Conservation (phyloP, 2,113 vertebrate species). For the Fregata magnificens region DNA sequence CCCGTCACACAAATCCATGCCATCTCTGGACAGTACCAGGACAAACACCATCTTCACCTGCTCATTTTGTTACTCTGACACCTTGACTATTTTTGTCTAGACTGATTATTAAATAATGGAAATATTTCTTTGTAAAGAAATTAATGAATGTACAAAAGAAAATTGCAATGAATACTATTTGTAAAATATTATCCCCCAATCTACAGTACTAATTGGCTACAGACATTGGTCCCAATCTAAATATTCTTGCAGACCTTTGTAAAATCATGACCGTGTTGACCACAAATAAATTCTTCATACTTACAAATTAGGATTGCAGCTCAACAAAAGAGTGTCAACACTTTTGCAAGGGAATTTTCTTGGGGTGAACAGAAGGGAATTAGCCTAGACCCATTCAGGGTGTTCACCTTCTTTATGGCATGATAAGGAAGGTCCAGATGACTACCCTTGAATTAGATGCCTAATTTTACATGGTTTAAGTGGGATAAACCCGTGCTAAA, state of each 20-base stretch:
- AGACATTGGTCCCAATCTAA: background rate
- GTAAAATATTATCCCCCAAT: background rate
- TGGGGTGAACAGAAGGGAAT: background rate
- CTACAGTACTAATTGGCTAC: background rate
- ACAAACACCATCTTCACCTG: background rate
- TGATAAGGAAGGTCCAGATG: background rate
- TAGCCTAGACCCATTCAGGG: background rate
- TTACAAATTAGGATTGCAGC: background rate
- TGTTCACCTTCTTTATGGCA: background rate
- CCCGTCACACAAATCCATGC: background rate
- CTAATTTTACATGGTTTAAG: background rate
- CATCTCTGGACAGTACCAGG: background rate
- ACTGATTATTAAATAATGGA: background rate
- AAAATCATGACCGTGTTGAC: fast-evolving
- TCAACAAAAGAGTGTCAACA: background rate
- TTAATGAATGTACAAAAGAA: background rate
- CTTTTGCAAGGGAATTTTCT: background rate
- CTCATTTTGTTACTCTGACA: background rate
- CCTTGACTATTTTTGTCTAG: background rate
- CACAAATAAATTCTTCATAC: background rate
- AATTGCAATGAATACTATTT: background rate
- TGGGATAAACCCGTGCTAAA: background rate
- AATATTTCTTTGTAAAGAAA: background rate
- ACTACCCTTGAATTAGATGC: background rate
- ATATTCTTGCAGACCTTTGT: background rate